Evolutionary conservation across 2,797 vertebrate species (phyloP).

Genomic region (Enteromius radiatus): DNA sequence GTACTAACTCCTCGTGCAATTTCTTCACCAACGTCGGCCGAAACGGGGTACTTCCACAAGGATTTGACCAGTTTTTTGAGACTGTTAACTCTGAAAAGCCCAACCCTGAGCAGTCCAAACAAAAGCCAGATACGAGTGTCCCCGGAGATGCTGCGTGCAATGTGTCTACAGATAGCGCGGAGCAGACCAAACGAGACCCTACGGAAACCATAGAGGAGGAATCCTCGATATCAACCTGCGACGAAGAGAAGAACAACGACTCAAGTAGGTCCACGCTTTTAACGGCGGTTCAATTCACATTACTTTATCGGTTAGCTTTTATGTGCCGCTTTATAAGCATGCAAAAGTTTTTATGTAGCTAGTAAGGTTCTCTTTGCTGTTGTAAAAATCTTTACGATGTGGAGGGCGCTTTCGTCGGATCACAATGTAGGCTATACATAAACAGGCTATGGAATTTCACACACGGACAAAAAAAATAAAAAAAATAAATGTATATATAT

Average conservation of each 20-base stretch:
- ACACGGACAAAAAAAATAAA: too few relatives aligned
- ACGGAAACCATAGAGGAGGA: conserved; percentile 81
- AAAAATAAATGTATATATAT: background rate
- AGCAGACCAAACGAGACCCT: conserved; percentile 82
- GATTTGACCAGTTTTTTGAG: conserved; percentile 98
- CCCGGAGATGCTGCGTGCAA: conserved; percentile 75
- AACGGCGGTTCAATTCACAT: conserved; percentile 72
- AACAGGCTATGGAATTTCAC: background rate
- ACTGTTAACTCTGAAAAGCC: conserved; percentile 75
- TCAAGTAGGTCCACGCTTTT: conserved; percentile 84
- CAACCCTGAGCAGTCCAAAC: conserved; percentile 73
- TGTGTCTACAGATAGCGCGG: conserved; percentile 78
- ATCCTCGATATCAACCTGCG: conserved; percentile 86
- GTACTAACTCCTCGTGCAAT: conserved; percentile 84
- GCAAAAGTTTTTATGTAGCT: conserved; percentile 97
- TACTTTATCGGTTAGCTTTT: conserved; percentile 83
- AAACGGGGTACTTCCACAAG: conserved; percentile 96
- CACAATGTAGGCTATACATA: conserved; percentile 28
- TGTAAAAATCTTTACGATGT: conserved; percentile 98
- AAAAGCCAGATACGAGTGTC: conserved; percentile 84
- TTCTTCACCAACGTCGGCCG: conserved; percentile 90
- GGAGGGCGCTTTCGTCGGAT: conserved; percentile 85
- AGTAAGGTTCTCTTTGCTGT: conserved; percentile 92
- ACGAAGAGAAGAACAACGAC: conserved; percentile 86
- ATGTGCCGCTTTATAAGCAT: conserved; percentile 97